Conservation (phyloP, 2,797 vertebrate species). For the Lemur catta region DNA sequence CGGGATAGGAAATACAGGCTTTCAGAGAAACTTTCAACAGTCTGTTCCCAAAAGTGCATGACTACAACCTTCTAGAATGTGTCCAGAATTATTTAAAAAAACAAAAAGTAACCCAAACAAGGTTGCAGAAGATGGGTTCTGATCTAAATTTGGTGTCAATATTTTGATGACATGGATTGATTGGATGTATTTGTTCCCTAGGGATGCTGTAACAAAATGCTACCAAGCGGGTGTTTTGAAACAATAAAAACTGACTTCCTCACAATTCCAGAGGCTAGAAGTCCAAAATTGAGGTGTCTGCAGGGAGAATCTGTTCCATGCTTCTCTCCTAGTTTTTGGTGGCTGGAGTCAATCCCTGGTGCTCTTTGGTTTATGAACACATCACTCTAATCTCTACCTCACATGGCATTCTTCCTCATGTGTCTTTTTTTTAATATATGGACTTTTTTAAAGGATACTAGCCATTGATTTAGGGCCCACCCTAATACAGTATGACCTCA, state of each 20-base stretch:
- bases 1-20: neutral
- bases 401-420: neutral
- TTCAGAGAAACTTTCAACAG: neutral
- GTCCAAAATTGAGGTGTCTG: neutral
- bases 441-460: neutral
- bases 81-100: neutral
- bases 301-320: accelerated
- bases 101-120: neutral
- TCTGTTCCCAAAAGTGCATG: neutral
- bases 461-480: too few relatives aligned
- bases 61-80: neutral
- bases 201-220: neutral
- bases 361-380: neutral
- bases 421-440: neutral
- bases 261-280: neutral
- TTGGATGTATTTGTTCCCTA: neutral
- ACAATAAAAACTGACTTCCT: too few relatives aligned
- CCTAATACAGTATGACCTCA: neutral
- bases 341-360: neutral
- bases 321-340: neutral
- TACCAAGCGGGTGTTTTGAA: neutral
- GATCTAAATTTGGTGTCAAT: neutral
- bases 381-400: neutral
- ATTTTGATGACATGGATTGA: neutral
- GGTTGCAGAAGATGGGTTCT: neutral